Evolutionary conservation across 2,797 vertebrate genomes (phyloP).

Genomic region (Peromyscus attwateri): DNA sequence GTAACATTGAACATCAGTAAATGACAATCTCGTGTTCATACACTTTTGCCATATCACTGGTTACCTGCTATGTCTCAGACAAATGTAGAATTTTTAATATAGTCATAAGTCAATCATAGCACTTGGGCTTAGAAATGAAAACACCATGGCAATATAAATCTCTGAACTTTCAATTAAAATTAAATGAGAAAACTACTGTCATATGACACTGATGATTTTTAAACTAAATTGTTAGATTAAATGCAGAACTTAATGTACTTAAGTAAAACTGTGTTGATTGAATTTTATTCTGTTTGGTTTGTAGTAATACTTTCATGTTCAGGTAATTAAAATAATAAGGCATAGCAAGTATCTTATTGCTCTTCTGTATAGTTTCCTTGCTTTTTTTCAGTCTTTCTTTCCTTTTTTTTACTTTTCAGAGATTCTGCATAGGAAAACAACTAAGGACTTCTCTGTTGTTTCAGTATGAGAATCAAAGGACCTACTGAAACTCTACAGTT

Average conservation of each 20-base stretch:
- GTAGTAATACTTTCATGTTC: slow-evolving; percentile 25
- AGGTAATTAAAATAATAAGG: slow-evolving; percentile 56
- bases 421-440: slow-evolving; percentile 54
- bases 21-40: slow-evolving; percentile 78
- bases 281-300: slow-evolving; percentile 61
- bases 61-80: slow-evolving; percentile 75
- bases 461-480: slow-evolving; percentile 24
- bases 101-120: slow-evolving; percentile 83
- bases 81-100: slow-evolving; percentile 82
- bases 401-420: slow-evolving; percentile 21
- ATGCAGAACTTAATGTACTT: slow-evolving; percentile 51
- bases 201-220: slow-evolving; percentile 71
- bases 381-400: slow-evolving; percentile 43
- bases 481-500: slow-evolving; percentile 54
- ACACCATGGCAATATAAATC: slow-evolving; percentile 73
- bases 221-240: slow-evolving; percentile 63
- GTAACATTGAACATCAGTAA: slow-evolving; percentile 84
- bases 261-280: background rate
- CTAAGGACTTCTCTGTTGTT: slow-evolving; percentile 39
- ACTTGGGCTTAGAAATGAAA: slow-evolving; percentile 84
- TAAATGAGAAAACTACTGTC: slow-evolving; percentile 78
- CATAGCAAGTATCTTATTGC: slow-evolving; percentile 36
- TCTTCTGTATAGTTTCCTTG: background rate
- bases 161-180: slow-evolving; percentile 81
- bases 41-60: slow-evolving; percentile 65